phyloP scores from a whole-genome alignment of 1,140 invertebrate genomes.

The Andrena cerasifolii region DNA sequence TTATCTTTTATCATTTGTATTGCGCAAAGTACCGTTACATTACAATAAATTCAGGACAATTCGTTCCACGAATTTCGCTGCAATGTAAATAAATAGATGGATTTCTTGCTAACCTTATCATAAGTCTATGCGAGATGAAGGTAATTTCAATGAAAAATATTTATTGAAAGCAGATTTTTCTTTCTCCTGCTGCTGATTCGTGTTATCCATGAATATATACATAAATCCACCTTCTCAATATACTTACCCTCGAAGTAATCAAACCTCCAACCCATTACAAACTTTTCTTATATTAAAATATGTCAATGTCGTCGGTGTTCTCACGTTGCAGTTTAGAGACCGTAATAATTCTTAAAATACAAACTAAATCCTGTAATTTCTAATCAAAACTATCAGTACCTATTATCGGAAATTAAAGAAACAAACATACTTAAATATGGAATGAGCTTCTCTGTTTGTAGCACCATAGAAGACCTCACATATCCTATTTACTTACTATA shows the following conservation, averaged over 20 bases:
- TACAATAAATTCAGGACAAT: conserved; percentile 9
- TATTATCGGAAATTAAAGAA: no score
- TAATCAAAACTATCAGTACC: neutral
- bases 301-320: neutral
- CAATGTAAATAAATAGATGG: conserved; percentile 28
- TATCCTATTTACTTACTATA: no score
- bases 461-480: no score
- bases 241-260: neutral
- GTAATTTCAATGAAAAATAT: conserved; percentile 16
- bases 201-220: neutral
- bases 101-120: neutral
- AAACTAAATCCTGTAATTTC: neutral
- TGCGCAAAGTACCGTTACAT: neutral
- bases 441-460: no score
- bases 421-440: no score
- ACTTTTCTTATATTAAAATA: neutral
- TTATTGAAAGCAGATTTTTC: neutral
- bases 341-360: neutral
- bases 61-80: neutral
- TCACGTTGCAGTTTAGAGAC: neutral
- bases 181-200: neutral
- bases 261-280: neutral
- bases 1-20: conserved; percentile 4
- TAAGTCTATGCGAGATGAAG: conserved; percentile 27
- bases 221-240: neutral